Percentiles rank a stretch among this genome's conserved stretches.
Evolutionary conservation across 2,888 invertebrate species (phyloP).

Genomic region (Ditula angustiorana): DNA sequence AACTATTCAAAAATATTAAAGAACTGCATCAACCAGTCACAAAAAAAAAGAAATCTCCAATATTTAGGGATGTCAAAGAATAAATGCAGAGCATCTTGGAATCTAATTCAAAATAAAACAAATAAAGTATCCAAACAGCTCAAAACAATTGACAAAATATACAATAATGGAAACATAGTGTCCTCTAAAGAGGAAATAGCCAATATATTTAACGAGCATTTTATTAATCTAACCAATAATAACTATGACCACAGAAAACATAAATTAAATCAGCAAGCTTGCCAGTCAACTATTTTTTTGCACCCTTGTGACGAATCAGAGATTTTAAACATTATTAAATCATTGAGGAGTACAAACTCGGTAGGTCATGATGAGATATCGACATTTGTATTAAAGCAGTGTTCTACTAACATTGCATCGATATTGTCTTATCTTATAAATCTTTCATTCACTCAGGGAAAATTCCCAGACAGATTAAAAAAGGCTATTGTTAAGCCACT

Average conservation of each 20-base stretch:
- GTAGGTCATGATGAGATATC: not conserved
- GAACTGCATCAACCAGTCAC: not conserved
- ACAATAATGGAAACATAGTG: not conserved
- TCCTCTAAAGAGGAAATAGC: not conserved
- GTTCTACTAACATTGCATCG: not conserved
- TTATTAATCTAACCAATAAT: not conserved
- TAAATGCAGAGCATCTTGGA: constrained; percentile 5
- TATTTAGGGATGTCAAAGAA: not conserved
- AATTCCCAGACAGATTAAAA: constrained; percentile 3
- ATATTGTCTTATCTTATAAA: constrained; percentile 2
- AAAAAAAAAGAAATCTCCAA: not conserved
- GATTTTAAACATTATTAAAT: not conserved
- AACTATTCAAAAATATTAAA: not conserved
- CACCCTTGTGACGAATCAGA: not conserved
- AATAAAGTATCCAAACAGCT: not conserved
- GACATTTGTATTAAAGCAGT: not conserved
- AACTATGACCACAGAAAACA: not conserved
- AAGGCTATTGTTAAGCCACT: constrained; percentile 8
- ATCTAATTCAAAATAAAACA: not conserved
- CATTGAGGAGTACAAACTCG: not conserved
- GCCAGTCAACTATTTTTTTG: not conserved
- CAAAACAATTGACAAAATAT: not conserved
- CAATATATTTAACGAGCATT: not conserved
- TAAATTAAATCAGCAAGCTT: not conserved
- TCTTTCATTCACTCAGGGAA: constrained; percentile 17